phyloP scores from a whole-genome alignment of 2,888 invertebrate genomes.

The Automeris io region DNA sequence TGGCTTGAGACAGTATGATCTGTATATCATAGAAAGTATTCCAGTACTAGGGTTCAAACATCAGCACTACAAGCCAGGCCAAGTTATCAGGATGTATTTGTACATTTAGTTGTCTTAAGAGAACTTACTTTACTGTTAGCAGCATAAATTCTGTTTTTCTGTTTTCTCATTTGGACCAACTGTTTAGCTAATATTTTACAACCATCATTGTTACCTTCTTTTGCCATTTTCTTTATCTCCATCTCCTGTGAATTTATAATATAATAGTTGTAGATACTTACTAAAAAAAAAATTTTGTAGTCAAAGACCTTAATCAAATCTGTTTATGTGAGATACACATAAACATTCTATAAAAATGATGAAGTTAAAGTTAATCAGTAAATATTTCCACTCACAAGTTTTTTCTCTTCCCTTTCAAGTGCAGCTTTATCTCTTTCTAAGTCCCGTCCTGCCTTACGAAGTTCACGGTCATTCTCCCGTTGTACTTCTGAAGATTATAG shows the following conservation, averaged over 20 bases:
- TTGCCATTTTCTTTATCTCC: conserved; percentile 93
- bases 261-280: not conserved
- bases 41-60: too few species aligned
- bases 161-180: conserved; percentile 90
- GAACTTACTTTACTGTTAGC: conserved; percentile 86
- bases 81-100: too few species aligned
- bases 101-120: too few species aligned
- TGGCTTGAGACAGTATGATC: too few species aligned
- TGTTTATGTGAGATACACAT: too few species aligned
- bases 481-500: conserved; percentile 82
- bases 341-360: too few species aligned
- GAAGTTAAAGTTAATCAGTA: not conserved
- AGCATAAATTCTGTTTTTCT: conserved; percentile 88
- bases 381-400: conserved; percentile 78
- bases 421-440: conserved; percentile 88
- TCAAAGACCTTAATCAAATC: too few species aligned
- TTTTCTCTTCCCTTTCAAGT: conserved; percentile 92
- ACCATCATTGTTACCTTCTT: conserved; percentile 90
- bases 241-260: conserved; percentile 76
- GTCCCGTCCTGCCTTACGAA: conserved; percentile 89
- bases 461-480: conserved; percentile 86
- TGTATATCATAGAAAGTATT: too few species aligned
- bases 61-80: too few species aligned
- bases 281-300: too few species aligned
- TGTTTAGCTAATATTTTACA: conserved; percentile 92